Evolutionary conservation across 1,140 invertebrate genomes (phyloP), one percentile per base, ranked within the genome.

Genomic region (Eurosta solidaginis): DNA sequence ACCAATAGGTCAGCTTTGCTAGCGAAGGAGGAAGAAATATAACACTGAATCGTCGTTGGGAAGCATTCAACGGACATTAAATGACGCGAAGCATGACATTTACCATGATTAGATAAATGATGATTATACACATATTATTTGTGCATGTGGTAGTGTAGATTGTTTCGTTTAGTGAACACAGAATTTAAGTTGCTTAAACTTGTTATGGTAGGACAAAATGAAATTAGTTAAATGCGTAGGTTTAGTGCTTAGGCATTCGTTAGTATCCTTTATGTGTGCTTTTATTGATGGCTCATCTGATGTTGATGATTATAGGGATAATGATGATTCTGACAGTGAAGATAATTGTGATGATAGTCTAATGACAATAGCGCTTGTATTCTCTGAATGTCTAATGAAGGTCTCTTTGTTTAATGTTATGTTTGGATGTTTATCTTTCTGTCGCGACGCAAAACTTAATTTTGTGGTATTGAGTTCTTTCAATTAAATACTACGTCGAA

Each of bases 391-490:
- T 29, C 59, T 40, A 68, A 42, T 68, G 59, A 40, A 33, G 27
- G 1, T 29, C n/a, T 17, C 20, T 68, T 68, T 68, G 59, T 40
- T 33, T 68, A 20, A 25, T 59, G 54, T 33, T 59, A 59, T n/a
- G 54, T 27, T 2, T 12, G 59, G 33, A 40, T 68, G 7, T 20
- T 63, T 63, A 17, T 7, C 4, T 33, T 40, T 12, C 33, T 40
- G 59, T 40, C 59, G 59, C 59, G 59, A 2, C 59, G n/a, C 33
- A 68, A 52, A 68, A 33, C 59, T 1, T 7, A 5, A 7, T n/a
- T 68, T 22, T 47, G 14, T 40, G 33, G 17, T 68, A 68, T 68
- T 68, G n/a, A 17, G 59, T 68, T 68, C 36, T 68, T 68, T 68
- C 59, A 40, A 68, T 68, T 68, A 68, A n/a, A 54, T 12, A 27